Evolutionary conservation across 2,888 invertebrate species (phyloP).

Genomic region (Mechanitis mazaeus): DNA sequence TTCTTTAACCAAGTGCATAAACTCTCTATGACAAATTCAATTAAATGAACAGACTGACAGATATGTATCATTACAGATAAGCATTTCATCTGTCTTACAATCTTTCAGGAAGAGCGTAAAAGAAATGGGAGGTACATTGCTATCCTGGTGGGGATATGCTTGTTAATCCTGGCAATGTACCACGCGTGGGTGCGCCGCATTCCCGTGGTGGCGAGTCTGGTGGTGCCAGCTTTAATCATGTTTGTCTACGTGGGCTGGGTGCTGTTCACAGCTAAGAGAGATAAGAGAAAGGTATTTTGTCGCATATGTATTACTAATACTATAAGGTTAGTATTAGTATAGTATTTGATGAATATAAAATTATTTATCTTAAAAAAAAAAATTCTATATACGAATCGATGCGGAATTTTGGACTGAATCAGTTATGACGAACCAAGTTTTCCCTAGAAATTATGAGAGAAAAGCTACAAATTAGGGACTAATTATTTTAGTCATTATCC

Average conservation of each 20-base stretch:
- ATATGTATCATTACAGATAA: neutral
- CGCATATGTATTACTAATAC: neutral
- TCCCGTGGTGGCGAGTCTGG: constrained; percentile 82
- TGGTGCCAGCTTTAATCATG: constrained; percentile 86
- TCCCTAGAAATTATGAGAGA: too few relatives aligned
- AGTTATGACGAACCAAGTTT: too few relatives aligned
- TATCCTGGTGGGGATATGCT: constrained; percentile 80
- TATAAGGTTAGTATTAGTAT: too few relatives aligned
- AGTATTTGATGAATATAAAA: too few relatives aligned
- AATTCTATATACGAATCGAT: too few relatives aligned
- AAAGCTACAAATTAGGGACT: too few relatives aligned
- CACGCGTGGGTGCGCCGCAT: constrained; percentile 83
- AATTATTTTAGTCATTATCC: too few relatives aligned
- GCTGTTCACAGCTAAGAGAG: constrained; percentile 81
- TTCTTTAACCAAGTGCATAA: too few relatives aligned
- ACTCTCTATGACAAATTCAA: too few relatives aligned
- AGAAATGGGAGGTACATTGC: constrained; percentile 85
- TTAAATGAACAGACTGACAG: neutral
- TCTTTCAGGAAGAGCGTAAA: constrained; percentile 82
- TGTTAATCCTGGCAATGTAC: constrained; percentile 81
- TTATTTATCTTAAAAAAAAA: too few relatives aligned
- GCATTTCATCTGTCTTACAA: neutral
- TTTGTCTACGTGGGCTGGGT: constrained; percentile 86
- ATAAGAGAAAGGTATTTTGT: constrained; percentile 65
- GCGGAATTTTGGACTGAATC: too few relatives aligned